Conservation (phyloP, 2,113 vertebrate genomes). For the Tamias sibiricus region DNA sequence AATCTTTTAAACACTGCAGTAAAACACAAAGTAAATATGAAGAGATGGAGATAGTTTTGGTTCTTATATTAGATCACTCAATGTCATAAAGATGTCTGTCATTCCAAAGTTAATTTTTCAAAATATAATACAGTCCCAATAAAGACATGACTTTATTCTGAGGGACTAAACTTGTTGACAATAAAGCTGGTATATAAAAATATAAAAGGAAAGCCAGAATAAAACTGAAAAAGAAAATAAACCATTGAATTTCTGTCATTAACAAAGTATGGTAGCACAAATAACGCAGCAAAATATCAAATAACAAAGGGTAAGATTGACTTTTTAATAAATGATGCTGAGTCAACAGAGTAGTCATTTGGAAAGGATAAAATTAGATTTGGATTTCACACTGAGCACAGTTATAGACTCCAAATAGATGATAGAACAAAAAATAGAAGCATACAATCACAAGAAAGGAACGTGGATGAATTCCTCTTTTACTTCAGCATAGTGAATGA, state of each 20-base stretch:
- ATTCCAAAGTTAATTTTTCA: not conserved
- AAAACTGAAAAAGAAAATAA: not conserved
- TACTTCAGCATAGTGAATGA: not conserved
- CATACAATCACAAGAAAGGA: not conserved
- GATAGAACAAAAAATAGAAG: not conserved
- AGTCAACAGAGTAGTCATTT: not conserved
- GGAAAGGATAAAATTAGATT: slow-evolving; percentile 25
- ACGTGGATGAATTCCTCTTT: too few species aligned
- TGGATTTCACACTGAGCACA: not conserved
- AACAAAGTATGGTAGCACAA: not conserved
- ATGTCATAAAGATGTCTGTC: not conserved
- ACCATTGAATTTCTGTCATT: not conserved
- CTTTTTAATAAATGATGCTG: not conserved
- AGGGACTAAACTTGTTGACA: not conserved
- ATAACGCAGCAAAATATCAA: not conserved
- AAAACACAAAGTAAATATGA: not conserved
- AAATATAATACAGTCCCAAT: not conserved
- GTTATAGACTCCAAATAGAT: not conserved
- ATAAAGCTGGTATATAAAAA: not conserved
- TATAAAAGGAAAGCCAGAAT: not conserved
- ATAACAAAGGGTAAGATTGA: not conserved
- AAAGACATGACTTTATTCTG: not conserved
- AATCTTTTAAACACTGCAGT: not conserved
- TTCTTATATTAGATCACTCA: not conserved
- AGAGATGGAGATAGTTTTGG: not conserved